phyloP scores from a whole-genome alignment of 1,140 invertebrate genomes.

The Aricia agestis region DNA sequence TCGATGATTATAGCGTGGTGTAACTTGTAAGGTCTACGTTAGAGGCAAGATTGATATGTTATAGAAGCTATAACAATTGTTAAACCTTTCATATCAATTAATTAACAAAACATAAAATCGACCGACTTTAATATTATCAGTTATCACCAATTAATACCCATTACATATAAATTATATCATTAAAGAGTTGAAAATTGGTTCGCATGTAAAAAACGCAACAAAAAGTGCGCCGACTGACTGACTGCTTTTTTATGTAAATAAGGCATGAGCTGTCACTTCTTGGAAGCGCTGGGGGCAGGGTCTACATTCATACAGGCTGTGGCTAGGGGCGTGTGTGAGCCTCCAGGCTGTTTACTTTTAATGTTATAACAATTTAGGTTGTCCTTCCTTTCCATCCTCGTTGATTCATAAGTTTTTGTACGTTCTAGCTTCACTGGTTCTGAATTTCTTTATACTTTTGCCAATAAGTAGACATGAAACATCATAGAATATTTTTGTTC shows the following conservation, averaged over 20 bases:
- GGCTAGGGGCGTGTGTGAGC: conserved; percentile 10
- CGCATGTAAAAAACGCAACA: background rate
- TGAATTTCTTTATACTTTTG: too few relatives aligned
- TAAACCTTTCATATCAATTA: too few relatives aligned
- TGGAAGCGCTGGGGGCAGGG: conserved; percentile 35
- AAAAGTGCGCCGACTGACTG: background rate
- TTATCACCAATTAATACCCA: conserved; percentile 13
- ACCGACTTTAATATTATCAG: conserved; percentile 13
- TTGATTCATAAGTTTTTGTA: background rate
- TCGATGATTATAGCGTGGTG: too few relatives aligned
- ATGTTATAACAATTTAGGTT: background rate
- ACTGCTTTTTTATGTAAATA: conserved; percentile 17
- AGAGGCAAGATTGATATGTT: too few relatives aligned
- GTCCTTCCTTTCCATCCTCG: background rate
- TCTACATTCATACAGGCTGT: conserved; percentile 23
- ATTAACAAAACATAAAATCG: too few relatives aligned
- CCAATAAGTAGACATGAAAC: too few relatives aligned
- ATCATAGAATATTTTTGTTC: too few relatives aligned
- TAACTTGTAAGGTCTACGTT: too few relatives aligned
- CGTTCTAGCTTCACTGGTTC: too few relatives aligned
- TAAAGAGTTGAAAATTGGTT: background rate
- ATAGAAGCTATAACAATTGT: too few relatives aligned
- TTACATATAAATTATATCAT: conserved; percentile 9
- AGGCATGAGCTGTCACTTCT: conserved; percentile 43
- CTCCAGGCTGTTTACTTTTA: background rate